A percentile compares a stretch with the other conserved stretches of the same genome.
Conservation (phyloP, 2,797 vertebrate species). For the Xerus rutilus region DNA sequence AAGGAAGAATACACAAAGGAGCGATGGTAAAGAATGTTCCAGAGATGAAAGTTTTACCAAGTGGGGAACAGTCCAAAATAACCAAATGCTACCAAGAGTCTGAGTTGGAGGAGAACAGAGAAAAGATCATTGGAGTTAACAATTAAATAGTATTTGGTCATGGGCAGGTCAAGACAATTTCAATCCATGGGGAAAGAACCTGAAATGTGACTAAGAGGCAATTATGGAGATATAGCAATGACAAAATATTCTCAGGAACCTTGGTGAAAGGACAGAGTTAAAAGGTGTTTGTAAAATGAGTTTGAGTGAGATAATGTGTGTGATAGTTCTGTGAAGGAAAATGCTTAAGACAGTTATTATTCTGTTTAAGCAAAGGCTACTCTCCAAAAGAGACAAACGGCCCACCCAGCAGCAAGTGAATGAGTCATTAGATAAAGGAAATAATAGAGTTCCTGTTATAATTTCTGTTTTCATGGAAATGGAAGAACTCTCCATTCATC, state of each 20-base stretch:
- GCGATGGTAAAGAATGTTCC: not conserved
- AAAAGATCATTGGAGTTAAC: not conserved
- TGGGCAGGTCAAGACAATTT: slow-evolving; percentile 60
- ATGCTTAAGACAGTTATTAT: slow-evolving; percentile 46
- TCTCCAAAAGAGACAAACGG: slow-evolving; percentile 13
- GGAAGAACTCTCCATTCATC: not conserved
- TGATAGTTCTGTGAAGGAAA: slow-evolving; percentile 32
- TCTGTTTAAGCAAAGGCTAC: slow-evolving; percentile 51
- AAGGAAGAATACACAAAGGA: slow-evolving; percentile 6
- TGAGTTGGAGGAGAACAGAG: not conserved
- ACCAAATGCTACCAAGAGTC: slow-evolving; percentile 6
- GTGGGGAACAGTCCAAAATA: not conserved
- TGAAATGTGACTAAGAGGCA: slow-evolving; percentile 30
- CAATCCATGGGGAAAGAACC: not conserved
- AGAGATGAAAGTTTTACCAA: slow-evolving; percentile 39
- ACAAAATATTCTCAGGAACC: slow-evolving; percentile 43
- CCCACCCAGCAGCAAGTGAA: slow-evolving; percentile 20
- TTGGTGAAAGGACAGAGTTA: slow-evolving; percentile 10
- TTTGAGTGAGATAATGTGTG: slow-evolving; percentile 47
- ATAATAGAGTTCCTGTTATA: not conserved
- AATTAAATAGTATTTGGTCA: slow-evolving; percentile 20
- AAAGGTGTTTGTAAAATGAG: slow-evolving; percentile 53
- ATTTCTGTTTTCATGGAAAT: slow-evolving; percentile 46
- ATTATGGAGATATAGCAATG: not conserved
- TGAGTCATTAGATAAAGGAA: slow-evolving; percentile 66